phyloP scores from a whole-genome alignment of 2,888 invertebrate genomes.

The Brenthis hecate region DNA sequence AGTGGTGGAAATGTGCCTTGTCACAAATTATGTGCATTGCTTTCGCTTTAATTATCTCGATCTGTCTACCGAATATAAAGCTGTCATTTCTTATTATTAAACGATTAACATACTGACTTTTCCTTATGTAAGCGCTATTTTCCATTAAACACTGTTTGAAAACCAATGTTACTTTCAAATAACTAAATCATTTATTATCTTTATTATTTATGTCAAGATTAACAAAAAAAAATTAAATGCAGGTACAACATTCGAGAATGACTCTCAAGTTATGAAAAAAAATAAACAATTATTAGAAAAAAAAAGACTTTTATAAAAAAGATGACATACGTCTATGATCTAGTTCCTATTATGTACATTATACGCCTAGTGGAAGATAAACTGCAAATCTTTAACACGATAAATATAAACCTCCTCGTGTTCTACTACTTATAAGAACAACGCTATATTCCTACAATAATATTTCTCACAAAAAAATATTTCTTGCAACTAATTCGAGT shows the following conservation, averaged over 20 bases:
- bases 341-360: conserved; percentile 76
- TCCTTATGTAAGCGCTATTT: conserved; percentile 69
- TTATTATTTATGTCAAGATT: conserved; percentile 80
- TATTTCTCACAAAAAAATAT: conserved; percentile 80
- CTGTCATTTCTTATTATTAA: conserved; percentile 74
- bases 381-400: conserved; percentile 82
- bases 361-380: conserved; percentile 80
- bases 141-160: conserved; percentile 51
- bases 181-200: conserved; percentile 71
- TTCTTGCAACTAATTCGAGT: conserved; percentile 82
- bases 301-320: conserved; percentile 69
- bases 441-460: conserved; percentile 73
- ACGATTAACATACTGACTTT: conserved; percentile 76
- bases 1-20: conserved; percentile 83
- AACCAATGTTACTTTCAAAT: conserved; percentile 69
- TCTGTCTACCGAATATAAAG: conserved; percentile 75
- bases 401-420: conserved; percentile 69
- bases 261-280: conserved; percentile 75
- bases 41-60: conserved; percentile 58
- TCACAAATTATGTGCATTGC: conserved; percentile 68
- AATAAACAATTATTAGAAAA: conserved; percentile 78
- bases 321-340: conserved; percentile 70
- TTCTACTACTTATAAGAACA: conserved; percentile 70
- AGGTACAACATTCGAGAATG: conserved; percentile 83
- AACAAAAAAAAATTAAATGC: conserved; percentile 80